Evolutionary conservation across 1,140 invertebrate species (phyloP).

Genomic region (Euwallacea similis): DNA sequence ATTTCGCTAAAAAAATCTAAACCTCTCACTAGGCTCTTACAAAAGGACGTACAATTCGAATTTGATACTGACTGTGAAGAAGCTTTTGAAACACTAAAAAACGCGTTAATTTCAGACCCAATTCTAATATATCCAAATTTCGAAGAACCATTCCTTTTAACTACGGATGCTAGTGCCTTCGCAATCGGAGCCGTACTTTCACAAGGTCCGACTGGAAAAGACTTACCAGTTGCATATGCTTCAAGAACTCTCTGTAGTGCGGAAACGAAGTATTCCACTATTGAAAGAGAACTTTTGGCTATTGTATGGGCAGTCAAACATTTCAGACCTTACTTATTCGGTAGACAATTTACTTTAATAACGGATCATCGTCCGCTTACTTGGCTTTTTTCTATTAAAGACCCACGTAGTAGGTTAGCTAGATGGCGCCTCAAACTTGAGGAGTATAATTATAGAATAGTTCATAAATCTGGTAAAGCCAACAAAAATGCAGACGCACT

Average conservation of each 20-base stretch:
- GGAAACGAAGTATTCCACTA: conserved; percentile 45
- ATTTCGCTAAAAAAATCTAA: conserved; percentile 45
- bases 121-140: conserved; percentile 48
- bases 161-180: conserved; percentile 49
- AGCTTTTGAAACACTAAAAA: conserved; percentile 39
- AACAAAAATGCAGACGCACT: conserved; percentile 37
- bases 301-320: conserved; percentile 41
- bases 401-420: conserved; percentile 26
- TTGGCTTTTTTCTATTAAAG: conserved; percentile 30
- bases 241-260: conserved; percentile 43
- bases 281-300: conserved; percentile 32
- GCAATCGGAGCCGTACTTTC: conserved; percentile 47
- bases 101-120: conserved; percentile 37
- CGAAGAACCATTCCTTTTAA: conserved; percentile 47
- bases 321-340: conserved; percentile 31
- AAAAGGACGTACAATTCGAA: conserved; percentile 41
- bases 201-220: conserved; percentile 44
- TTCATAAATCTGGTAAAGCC: conserved; percentile 22
- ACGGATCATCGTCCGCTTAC: conserved; percentile 26
- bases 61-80: conserved; percentile 33
- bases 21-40: conserved; percentile 38
- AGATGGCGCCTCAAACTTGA: conserved; percentile 31
- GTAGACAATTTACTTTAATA: conserved; percentile 31
- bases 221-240: conserved; percentile 45
- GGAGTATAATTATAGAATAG: conserved; percentile 35